phyloP scores from a whole-genome alignment of 2,888 invertebrate genomes.

The Syritta pipiens region DNA sequence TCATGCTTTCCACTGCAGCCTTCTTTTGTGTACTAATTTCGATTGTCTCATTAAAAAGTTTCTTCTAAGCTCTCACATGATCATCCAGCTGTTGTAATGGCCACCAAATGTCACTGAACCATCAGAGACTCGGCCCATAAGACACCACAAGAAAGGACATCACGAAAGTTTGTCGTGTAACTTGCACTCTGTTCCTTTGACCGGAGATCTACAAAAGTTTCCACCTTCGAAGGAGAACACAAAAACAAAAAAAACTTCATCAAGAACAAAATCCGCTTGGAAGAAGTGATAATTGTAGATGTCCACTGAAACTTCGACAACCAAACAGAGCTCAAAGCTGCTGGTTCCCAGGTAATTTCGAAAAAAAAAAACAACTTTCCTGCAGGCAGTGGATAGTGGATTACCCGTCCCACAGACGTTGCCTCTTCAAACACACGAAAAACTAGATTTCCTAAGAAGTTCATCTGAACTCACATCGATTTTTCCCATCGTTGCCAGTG shows the following conservation, averaged over 20 bases:
- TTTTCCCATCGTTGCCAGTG: conserved; percentile 4
- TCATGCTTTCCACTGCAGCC: no score
- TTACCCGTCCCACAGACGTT: neutral
- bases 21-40: no score
- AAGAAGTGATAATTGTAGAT: neutral
- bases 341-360: conserved; percentile 5
- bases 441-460: conserved; percentile 25
- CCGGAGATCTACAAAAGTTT: no score
- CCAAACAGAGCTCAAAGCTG: neutral
- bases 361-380: conserved; percentile 5
- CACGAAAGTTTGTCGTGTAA: no score
- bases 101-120: no score
- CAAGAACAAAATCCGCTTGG: neutral
- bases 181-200: no score
- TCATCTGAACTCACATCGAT: conserved; percentile 13
- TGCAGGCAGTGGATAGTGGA: conserved; percentile 1
- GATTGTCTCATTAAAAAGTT: no score
- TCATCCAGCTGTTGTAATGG: no score
- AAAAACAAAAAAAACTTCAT: neutral
- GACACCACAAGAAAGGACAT: no score
- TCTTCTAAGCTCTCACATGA: no score
- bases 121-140: no score
- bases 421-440: conserved; percentile 12
- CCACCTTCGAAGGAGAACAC: no score
- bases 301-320: neutral